Base-by-base conservation (phyloP, 2,888 invertebrate species). In the Ectemnius continuus region DNA sequence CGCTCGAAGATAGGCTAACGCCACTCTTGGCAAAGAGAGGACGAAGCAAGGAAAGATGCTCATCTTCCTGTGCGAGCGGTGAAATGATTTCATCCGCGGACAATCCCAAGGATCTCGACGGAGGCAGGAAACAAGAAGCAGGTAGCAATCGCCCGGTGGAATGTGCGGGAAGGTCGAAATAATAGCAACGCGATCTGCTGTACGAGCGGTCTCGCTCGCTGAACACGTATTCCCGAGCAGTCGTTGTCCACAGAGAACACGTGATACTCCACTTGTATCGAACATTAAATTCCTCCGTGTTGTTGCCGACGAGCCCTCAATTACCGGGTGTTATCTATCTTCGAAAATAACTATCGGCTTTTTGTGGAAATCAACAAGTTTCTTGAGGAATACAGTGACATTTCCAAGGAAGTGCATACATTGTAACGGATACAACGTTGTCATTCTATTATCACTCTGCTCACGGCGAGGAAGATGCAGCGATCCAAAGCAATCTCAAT, bases 101-200 rank as follows among this genome's bases (percentile, higher is more conserved):
- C 79, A 75, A 76, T 79, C 79, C 78, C 83, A 83, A 83, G 83
- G 83, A 83, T 81, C 75, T 76, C 59, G 62, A 73, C 70, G 67
- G 59, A 64, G 76, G 78, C 61, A 81, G 70, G 80, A 80, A 75
- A 73, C 78, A 80, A 82, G 78, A 83, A 83, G 68, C 76, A 77
- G 73, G 77, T 69, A 79, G 81, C 77, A 78, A 77, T 83, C 79
- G 70, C 73, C 70, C 11, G 18, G 69, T 65, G 79, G 80, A 79
- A 81, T 81, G 82, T 72, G 70, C 75, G 70, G 72, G 79, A 76
- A 83, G 73, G 76, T 79, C 76, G 72, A 81, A 82, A 77, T 80
- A 77, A 83, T 83, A 81, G 81, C 36, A 68, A 20, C 66, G 23
- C 56, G 45, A 57, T 47, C 57, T 36, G 36, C 36, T 36, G 36